Base-by-base conservation (phyloP, 2,888 invertebrate species). In the Tenthredo mesomela region DNA sequence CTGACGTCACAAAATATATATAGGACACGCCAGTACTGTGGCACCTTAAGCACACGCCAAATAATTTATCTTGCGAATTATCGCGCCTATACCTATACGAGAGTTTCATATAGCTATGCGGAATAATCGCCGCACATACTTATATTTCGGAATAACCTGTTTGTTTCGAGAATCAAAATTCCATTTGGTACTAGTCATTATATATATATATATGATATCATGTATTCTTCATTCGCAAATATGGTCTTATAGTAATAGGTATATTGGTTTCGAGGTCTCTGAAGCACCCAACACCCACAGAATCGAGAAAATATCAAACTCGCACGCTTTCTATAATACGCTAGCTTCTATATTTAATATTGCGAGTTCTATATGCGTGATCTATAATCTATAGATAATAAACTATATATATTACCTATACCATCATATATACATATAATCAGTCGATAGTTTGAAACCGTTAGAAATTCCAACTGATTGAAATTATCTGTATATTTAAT, bases 111-210 rank as follows among this genome's bases (percentile, higher is more conserved):
- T n/a, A 29, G 15, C 67, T 33, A 33, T 5, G 25, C 21, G 12
- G 25, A 67, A 67, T 67, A 67, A 67, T 67, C 33, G 18, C 33
- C 33, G 18, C 33, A 61, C 25, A 10, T 2, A 67, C 33, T 33
- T 67, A 33, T 67, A 67, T 67, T 67, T 18, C 18, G 15, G 67
- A 15, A 18, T 67, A 67, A 67, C 67, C 67, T 67, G 67, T 67
- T 67, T 33, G 12, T 67, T 67, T 67, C 67, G 33, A 33, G 33
- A 61, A 58, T 61, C 37, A 40, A 80, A 80, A 80, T 80, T 33
- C 61, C 78, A 40, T 61, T 61, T 18, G 5, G 15, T 21, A 61
- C 40, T 61, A 80, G 50, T 61, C 58, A 80, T n/a, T n/a, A n/a
- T n/a, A n/a, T n/a, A n/a, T n/a, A n/a, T n/a, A n/a, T n/a, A 18